Evolutionary conservation across 2,888 invertebrate species (phyloP), one percentile per base, ranked within the genome.

Genomic region (Yponomeuta malinellus): DNA sequence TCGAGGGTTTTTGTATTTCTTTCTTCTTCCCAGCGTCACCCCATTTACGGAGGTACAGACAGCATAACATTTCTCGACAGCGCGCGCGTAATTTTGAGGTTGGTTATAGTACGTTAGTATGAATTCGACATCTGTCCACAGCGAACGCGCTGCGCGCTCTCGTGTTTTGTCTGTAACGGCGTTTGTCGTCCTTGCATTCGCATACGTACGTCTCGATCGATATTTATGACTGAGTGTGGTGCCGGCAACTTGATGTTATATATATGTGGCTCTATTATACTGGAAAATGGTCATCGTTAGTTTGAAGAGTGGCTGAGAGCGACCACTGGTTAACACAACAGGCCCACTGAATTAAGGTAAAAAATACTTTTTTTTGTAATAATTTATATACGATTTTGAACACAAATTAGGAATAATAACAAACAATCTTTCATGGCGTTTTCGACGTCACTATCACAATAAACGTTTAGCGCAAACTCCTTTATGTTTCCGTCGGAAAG

Each of bases 71-170:
- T 83, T 86, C 86, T 85, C 83, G 82, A 79, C 86, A 79, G 77
- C 76, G 85, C 84, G 85, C 85, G 88, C 87, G 86, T 88, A 89
- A 86, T 84, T 90, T 90, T 90, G 85, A 91, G 90, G 91, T 92
- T 90, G 43, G 43, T 43, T 43, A 43, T 43, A 43, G 43, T 43
- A 90, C 88, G 87, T 86, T 89, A 92, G 91, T 92, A 86, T 87
- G 87, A 88, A 87, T 84, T 85, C 85, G 79, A 83, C 89, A 80
- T 85, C 85, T 85, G 85, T 78, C 79, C 75, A 77, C 80, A 82
- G 79, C 83, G 89, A 79, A 89, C 89, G 90, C 84, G 82, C 76
- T 74, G 76, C 73, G 73, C 65, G 71, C 59, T 64, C 59, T 63
- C 37, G 31, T 69, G 68, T 66, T 48, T 37, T 31, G 31, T 68